Percentiles rank a stretch among this genome's conserved stretches.
These are phyloP conservation scores for Chaetodon auriga DNA, from an alignment of 2,113 vertebrate genomes.

Conservation along the genomic window DNA sequence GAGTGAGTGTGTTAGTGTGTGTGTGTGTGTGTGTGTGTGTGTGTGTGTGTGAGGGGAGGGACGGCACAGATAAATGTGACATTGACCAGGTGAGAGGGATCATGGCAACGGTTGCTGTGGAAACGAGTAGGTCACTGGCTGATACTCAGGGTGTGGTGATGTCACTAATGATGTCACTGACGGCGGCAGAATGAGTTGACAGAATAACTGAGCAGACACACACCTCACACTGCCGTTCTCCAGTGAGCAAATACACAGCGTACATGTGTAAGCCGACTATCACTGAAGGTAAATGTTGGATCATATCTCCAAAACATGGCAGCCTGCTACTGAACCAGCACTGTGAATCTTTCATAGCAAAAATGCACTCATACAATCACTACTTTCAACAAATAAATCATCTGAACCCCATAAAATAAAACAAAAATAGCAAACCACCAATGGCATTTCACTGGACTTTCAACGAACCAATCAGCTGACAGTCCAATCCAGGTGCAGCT, in stretches of 20 bases:
- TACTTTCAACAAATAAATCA: too few relatives aligned
- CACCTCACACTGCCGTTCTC: neutral
- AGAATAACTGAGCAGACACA: neutral
- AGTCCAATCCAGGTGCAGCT: neutral
- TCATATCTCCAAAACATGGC: neutral
- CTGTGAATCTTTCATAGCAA: too few relatives aligned
- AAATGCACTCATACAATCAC: too few relatives aligned
- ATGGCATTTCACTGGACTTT: neutral
- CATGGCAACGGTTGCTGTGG: conserved; percentile 35
- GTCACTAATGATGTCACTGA: conserved; percentile 5
- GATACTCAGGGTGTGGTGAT: conserved; percentile 12
- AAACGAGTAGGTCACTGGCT: conserved; percentile 3
- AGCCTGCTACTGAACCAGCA: neutral
- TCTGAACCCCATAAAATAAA: too few relatives aligned
- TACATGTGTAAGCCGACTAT: neutral
- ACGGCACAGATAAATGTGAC: neutral
- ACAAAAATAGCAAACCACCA: neutral
- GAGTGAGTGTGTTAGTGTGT: too few relatives aligned
- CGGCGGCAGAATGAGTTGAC: neutral
- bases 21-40: neutral
- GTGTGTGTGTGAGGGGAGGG: neutral
- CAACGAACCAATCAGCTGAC: neutral
- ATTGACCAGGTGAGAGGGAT: conserved; percentile 22
- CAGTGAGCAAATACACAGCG: neutral
- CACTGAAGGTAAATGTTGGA: neutral